Evolutionary conservation across 2,113 vertebrate species (phyloP), one percentile per base, ranked within the genome.

Genomic region (Amazona guildingii): DNA sequence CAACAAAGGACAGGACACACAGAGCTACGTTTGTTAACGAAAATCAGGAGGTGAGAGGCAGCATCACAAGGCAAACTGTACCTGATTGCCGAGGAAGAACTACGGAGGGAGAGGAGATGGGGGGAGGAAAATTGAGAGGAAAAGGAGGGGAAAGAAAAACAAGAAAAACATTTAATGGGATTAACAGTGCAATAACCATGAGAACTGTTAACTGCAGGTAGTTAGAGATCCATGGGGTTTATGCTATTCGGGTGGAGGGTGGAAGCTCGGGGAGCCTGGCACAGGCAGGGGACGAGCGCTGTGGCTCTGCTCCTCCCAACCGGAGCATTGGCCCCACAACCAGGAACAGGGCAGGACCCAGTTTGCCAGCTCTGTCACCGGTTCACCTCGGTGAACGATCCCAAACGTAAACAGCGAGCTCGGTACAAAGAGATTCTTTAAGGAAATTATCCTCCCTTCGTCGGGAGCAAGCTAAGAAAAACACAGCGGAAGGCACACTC

Each of bases 41-140:
- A 49, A 61, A 9, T 5, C 72, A 76, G 92, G 83, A 95, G 80
- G 51, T 73, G 83, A 95, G 86, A 97, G 74, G 86, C 86, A 97
- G 96, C 85, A 92, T 91, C 21, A 88, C 94, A 86, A 98, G 97
- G 97, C 96, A 97, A 98, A 99, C 99, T 98, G 99, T 99, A 99
- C 99, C 99, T 99, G 99, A 98, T 99, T 99, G 98, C 99, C 99
- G 98, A 99, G 99, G 99, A 99, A 99, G 99, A 99, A 99, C 99
- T 99, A 99, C 0, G 96, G 76, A 98, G 97, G 98, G 97, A 98
- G 97, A 98, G 92, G 96, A 80, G 81, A 55, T 25, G 43, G 27
- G 35, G 83, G 92, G 59, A 67, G 54, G 76, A 92, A 80, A 83
- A 43, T 59, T 3, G 28, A 90, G 91, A 96, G 90, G 94, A 96